Base-by-base conservation (phyloP, 1,140 invertebrate species). In the Cyclargus thomasi region DNA sequence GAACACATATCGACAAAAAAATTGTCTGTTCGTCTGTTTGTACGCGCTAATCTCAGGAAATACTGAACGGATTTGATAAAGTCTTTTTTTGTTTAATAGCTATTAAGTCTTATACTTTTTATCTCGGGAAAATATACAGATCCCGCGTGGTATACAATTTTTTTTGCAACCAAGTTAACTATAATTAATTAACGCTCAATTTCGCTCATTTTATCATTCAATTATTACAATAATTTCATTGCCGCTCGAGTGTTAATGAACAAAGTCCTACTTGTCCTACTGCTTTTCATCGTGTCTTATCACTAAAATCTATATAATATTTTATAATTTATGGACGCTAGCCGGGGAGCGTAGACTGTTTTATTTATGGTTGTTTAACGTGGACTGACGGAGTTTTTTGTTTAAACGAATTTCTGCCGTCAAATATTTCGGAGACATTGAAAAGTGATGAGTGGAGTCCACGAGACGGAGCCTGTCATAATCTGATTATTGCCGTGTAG, bases 401-500 rank as follows among this genome's bases (percentile, higher is more conserved):
- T 67, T 66, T 73, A 74, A 73, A 68, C 70, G 68, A 76, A 82
- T 75, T 78, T 75, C 74, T 77, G 72, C 77, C 77, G 81, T 85
- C 80, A 83, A 78, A 73, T 77, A 75, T 76, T 73, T 65, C 73
- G 72, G 76, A 80, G 81, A 80, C 78, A 76, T 67, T 82, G 80
- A 86, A 76, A 77, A 80, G 79, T 86, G 83, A 88, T 77, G 82
- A 86, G 84, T 80, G 75, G 74, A 74, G 78, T 72, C 67, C 71
- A 77, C 74, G 81, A 83, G 83, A 85, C 79, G 76, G 70, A 68
- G 78, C 77, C 85, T 88, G 87, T 90, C 87, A 88, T 88, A 90
- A 90, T 90, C 84, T 86, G 87, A 90, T 90, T 89, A 89, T 86
- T 84, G 83, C 72, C 72, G 77, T 76, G 80, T 74, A 82, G 85